phyloP scores from a whole-genome alignment of 1,140 invertebrate genomes.

The Habropoda laboriosa region DNA sequence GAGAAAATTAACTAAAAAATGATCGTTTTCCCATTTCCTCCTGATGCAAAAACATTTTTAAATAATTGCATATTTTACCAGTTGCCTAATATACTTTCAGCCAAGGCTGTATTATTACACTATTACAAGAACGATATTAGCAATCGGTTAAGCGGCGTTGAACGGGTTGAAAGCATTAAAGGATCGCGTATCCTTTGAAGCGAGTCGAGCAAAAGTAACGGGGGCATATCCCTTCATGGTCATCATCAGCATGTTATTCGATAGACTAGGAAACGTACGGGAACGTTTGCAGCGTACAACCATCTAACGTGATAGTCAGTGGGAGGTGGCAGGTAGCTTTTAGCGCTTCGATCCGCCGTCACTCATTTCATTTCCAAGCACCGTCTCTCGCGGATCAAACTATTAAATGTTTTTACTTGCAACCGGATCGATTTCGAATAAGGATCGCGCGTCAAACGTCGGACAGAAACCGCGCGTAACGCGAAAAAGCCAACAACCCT shows the following conservation, averaged over 20 bases:
- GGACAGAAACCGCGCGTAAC: background rate
- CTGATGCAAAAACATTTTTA: too few relatives aligned
- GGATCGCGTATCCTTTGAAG: conserved; percentile 12
- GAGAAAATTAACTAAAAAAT: too few relatives aligned
- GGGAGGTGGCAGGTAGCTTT: conserved; percentile 80
- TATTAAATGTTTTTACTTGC: conserved; percentile 45
- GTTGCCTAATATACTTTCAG: too few relatives aligned
- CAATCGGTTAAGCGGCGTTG: background rate
- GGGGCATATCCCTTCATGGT: conserved; percentile 25
- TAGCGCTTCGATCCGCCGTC: conserved; percentile 69
- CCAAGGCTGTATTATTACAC: too few relatives aligned
- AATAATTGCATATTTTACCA: too few relatives aligned
- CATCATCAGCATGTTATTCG: conserved; percentile 11
- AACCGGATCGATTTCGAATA: background rate
- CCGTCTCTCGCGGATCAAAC: conserved; percentile 68
- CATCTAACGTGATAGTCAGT: conserved; percentile 61
- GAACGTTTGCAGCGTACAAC: conserved; percentile 18
- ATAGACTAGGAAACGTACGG: conserved; percentile 37
- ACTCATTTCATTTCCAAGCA: conserved; percentile 77
- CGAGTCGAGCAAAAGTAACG: background rate
- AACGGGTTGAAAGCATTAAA: background rate
- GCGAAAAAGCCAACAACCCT: background rate
- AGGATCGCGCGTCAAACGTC: background rate
- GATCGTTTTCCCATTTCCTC: too few relatives aligned
- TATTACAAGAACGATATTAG: too few relatives aligned